Base-by-base conservation (phyloP, 2,797 vertebrate species). In the Hoplostethus mediterraneus region DNA sequence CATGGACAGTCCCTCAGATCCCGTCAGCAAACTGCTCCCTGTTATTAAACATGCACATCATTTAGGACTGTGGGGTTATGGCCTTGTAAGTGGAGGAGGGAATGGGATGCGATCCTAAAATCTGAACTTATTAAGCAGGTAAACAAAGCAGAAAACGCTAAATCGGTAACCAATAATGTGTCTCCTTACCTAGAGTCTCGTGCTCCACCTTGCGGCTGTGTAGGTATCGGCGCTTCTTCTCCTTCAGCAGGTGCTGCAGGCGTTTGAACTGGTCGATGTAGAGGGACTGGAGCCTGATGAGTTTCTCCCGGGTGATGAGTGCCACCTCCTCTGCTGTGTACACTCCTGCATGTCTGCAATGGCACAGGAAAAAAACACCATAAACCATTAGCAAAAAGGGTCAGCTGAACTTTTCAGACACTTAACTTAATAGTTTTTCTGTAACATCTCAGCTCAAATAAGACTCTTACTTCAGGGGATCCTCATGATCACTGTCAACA, bases 211-310 rank as follows among this genome's bases (percentile, higher is more conserved):
- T 98, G 57, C 97, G 94, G 84, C 90, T 96, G 87, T 99, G 98
- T 83, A 99, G 92, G 80, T 96, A 99, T 1, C 95, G 88, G 0
- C 97, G 95, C 33, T 97, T 98, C 84, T 98, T 99, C 92, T 99
- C 98, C 86, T 99, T 99, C 11, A 99, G 94, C 16, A 99, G 91
- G 85, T 99, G 97, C 89, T 99, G 98, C 63, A 99, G 94, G 1
- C 97, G 90, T 74, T 99, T 99, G 94, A 99, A 99, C 89, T 99
- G 98, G 86, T 99, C 98, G 0, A 99, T 99, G 86, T 99, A 99
- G 45, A 99, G 95, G 0, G 97, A 99, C 80, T 99, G 98, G 25
- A 99, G 95, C 7, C 97, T 90, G 87, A 99, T 99, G 59, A 99
- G 95, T 85, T 99, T 99, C 76, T 99, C 98, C 14, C 97, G 77